phyloP scores from a whole-genome alignment of 1,140 invertebrate species.

The Drosophila pallidifrons region DNA sequence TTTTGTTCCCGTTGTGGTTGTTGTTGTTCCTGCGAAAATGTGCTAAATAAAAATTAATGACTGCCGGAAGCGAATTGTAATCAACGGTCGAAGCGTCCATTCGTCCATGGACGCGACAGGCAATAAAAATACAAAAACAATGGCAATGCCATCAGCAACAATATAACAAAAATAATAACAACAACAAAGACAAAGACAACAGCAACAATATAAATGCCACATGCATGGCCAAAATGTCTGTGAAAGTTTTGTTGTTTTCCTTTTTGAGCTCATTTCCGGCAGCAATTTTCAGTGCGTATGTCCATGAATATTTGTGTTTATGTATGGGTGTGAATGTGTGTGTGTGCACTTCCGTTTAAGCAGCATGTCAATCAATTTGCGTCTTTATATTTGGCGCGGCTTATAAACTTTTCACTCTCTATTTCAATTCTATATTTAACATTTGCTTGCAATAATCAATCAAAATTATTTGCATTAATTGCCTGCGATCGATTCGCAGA shows the following conservation, averaged over 20 bases:
- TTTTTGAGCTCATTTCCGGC: conserved; percentile 56
- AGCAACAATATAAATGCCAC: conserved; percentile 27
- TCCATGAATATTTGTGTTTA: not conserved
- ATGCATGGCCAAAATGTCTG: conserved; percentile 30
- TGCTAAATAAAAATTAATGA: conserved; percentile 82
- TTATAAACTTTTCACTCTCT: conserved; percentile 30
- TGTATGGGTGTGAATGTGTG: not conserved
- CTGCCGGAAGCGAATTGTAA: conserved; percentile 77
- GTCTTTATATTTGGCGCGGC: conserved; percentile 31
- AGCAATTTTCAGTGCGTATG: conserved; percentile 41
- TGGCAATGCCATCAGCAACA: conserved; percentile 30
- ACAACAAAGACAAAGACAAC: conserved; percentile 3
- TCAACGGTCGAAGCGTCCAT: conserved; percentile 57
- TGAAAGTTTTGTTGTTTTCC: conserved; percentile 3
- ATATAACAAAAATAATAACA: conserved; percentile 31
- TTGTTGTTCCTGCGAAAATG: conserved; percentile 50
- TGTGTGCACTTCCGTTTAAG: conserved; percentile 12
- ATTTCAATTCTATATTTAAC: conserved; percentile 23
- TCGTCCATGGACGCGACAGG: conserved; percentile 26
- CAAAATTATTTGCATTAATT: conserved; percentile 51
- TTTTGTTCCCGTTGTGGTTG: not conserved
- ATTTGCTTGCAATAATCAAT: conserved; percentile 52
- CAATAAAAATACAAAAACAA: conserved; percentile 55
- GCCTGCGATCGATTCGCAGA: conserved; percentile 16
- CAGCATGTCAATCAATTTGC: conserved; percentile 65